A percentile compares a stretch with the other conserved stretches of the same genome.
These are phyloP conservation scores for Chamaetylas fuelleborni DNA, from an alignment of 2,113 vertebrate species.

Conservation along the genomic window DNA sequence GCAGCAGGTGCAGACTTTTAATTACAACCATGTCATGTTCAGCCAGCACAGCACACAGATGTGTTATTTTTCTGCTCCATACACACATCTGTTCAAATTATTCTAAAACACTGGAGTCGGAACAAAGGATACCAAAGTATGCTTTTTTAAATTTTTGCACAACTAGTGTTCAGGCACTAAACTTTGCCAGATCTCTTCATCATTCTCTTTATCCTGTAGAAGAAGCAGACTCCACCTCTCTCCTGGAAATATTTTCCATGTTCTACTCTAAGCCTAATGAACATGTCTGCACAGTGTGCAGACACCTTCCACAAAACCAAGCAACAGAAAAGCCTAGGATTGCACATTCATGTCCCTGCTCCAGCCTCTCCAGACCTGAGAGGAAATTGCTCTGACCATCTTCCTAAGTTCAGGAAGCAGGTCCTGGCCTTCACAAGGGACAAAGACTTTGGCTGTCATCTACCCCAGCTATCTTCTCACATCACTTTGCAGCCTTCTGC, in stretches of 20 bases:
- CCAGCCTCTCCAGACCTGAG: neutral
- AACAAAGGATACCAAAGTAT: neutral
- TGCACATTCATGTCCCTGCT: neutral
- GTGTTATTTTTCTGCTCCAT: neutral
- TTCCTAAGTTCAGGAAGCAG: neutral
- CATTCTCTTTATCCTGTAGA: neutral
- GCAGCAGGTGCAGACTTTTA: slow-evolving; percentile 1
- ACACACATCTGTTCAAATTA: neutral
- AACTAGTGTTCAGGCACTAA: neutral
- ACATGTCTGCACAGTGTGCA: neutral
- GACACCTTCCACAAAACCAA: neutral
- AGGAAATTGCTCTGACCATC: neutral
- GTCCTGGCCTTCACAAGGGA: neutral
- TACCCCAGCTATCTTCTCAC: neutral
- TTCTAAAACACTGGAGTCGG: neutral
- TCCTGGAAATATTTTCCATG: neutral
- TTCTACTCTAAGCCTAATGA: neutral
- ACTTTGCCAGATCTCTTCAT: neutral
- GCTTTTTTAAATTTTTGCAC: neutral
- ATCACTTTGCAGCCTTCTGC: neutral
- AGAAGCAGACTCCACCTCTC: neutral
- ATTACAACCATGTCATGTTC: neutral
- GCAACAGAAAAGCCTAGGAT: neutral
- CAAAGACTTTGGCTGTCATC: neutral
- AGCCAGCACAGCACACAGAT: neutral